Evolutionary conservation across 2,888 invertebrate genomes (phyloP).

Genomic region (Drosophila leonis): DNA sequence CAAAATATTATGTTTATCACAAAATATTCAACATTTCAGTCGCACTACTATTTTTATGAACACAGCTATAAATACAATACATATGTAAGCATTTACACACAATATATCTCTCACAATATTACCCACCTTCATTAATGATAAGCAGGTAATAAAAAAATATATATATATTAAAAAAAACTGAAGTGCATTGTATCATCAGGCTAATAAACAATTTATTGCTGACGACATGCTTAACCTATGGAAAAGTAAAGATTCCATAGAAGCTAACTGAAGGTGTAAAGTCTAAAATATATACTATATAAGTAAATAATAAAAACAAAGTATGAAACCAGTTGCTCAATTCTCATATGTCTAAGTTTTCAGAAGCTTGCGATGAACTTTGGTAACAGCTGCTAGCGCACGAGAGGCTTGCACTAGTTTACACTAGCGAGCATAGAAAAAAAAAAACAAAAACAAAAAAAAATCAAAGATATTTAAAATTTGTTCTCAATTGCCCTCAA

Average conservation of each 20-base stretch:
- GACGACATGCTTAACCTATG: not conserved
- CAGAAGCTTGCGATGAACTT: constrained; percentile 9
- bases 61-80: too few relatives aligned
- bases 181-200: not conserved
- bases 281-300: constrained; percentile 3
- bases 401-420: not conserved
- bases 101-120: not conserved
- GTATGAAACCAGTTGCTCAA: not conserved
- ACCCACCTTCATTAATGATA: not conserved
- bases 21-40: too few relatives aligned
- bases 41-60: too few relatives aligned
- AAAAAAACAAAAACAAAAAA: too few relatives aligned
- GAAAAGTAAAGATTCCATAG: not conserved
- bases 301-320: too few relatives aligned
- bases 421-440: not conserved
- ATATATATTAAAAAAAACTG: not conserved
- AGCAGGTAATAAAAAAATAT: not conserved
- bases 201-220: constrained; percentile 3
- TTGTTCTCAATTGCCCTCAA: too few relatives aligned
- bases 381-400: constrained; percentile 2
- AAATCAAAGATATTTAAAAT: too few relatives aligned
- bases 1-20: too few relatives aligned
- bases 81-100: too few relatives aligned
- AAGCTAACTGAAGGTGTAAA: constrained; percentile 1
- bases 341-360: not conserved